A percentile compares a stretch with the other conserved stretches of the same genome.
Evolutionary conservation across 2,113 vertebrate species (phyloP).

Genomic region (Rhombomys opimus): DNA sequence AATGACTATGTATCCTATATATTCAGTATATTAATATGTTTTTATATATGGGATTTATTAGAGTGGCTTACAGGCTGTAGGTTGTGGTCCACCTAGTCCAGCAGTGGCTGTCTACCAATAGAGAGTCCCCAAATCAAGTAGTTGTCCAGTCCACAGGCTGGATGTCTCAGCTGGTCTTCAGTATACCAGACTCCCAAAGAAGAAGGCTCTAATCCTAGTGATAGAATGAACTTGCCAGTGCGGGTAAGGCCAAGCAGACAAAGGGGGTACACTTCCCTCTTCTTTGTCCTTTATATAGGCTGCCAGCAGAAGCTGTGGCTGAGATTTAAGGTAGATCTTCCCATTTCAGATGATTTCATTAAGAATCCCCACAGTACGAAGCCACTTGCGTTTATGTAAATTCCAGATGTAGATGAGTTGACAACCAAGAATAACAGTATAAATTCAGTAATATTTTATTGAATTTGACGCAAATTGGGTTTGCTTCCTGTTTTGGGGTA

Average conservation of each 20-base stretch:
- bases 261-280: neutral
- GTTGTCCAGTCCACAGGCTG: neutral
- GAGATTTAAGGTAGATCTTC: neutral
- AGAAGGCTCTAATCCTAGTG: neutral
- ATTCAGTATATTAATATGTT: neutral
- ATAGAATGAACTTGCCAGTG: neutral
- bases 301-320: neutral
- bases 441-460: constrained; percentile 7
- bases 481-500: constrained; percentile 43
- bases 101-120: neutral
- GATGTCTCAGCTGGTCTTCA: neutral
- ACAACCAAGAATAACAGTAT: neutral
- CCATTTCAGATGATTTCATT: neutral
- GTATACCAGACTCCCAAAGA: neutral
- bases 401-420: neutral
- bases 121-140: neutral
- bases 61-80: neutral
- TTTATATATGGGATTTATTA: neutral
- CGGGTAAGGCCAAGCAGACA: neutral
- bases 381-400: neutral
- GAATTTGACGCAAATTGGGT: constrained; percentile 11
- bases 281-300: neutral
- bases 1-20: neutral
- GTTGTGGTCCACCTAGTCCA: neutral
- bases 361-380: neutral